Conservation (phyloP, 2,888 invertebrate species). For the Megamerina dolium region DNA sequence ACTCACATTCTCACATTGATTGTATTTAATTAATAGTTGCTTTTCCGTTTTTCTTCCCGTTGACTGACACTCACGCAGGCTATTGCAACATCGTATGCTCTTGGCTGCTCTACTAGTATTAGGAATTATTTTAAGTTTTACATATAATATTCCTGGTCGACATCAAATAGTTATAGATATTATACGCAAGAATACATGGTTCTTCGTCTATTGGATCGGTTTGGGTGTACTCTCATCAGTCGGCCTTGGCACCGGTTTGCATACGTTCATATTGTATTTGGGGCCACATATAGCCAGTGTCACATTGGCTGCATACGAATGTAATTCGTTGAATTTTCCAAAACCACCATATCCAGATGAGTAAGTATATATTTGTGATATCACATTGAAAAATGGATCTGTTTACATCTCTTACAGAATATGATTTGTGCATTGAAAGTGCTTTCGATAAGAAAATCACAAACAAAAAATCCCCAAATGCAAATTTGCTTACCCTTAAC, state of each 20-base stretch:
- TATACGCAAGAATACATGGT: constrained; percentile 46
- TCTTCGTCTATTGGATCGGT: constrained; percentile 78
- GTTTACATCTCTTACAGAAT: too few species aligned
- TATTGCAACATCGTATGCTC: constrained; percentile 43
- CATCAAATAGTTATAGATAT: constrained; percentile 45
- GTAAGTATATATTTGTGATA: constrained; percentile 52
- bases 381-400: neutral
- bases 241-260: constrained; percentile 95
- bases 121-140: constrained; percentile 41
- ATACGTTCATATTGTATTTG: constrained; percentile 96
- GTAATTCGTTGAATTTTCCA: constrained; percentile 90
- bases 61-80: too few species aligned
- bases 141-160: constrained; percentile 45
- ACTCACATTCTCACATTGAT: neutral
- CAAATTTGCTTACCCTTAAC: too few species aligned
- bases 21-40: neutral
- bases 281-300: constrained; percentile 99
- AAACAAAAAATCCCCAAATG: too few species aligned
- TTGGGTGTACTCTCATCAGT: constrained; percentile 95
- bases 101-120: constrained; percentile 42
- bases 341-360: constrained; percentile 97
- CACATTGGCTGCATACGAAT: constrained; percentile 97
- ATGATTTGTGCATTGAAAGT: too few species aligned
- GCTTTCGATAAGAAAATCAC: too few species aligned
- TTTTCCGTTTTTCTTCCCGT: neutral